Percentiles rank a stretch among this genome's conserved stretches.
phyloP scores from a whole-genome alignment of 2,113 vertebrate species.

The Eupsittula cactorum region DNA sequence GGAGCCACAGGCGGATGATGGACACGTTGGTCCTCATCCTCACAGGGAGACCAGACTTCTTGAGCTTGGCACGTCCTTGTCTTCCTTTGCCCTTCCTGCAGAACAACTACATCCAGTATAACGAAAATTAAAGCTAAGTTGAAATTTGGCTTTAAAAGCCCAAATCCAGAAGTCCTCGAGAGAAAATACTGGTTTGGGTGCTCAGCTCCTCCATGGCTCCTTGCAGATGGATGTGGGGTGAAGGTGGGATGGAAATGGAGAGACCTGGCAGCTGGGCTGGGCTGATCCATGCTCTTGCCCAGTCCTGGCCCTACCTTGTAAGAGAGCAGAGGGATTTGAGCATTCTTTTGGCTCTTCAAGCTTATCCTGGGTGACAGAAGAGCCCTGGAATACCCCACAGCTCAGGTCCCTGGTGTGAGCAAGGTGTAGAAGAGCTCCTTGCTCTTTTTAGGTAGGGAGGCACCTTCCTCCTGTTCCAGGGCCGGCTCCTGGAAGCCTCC shows the following conservation, averaged over 20 bases:
- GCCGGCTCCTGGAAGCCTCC: not conserved
- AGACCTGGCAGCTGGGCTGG: not conserved
- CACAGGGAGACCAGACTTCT: not conserved
- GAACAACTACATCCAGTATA: fast-evolving
- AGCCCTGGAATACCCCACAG: constrained; percentile 40
- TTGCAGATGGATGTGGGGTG: fast-evolving
- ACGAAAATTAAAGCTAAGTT: not conserved
- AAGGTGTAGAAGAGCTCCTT: constrained; percentile 55
- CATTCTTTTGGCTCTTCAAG: not conserved
- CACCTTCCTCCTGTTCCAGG: not conserved
- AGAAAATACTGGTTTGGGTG: fast-evolving
- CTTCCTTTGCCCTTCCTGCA: not conserved
- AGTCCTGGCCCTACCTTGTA: constrained; percentile 32
- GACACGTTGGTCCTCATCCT: not conserved
- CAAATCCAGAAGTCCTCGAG: not conserved
- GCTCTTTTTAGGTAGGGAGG: constrained; percentile 55
- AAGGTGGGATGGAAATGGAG: not conserved
- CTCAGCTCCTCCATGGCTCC: fast-evolving
- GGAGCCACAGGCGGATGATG: not conserved
- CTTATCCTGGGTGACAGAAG: constrained; percentile 22
- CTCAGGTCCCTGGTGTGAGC: constrained; percentile 10
- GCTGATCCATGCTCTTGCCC: not conserved
- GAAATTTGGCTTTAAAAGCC: not conserved
- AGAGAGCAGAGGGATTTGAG: not conserved
- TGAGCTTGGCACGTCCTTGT: not conserved